Conservation (phyloP, 2,888 invertebrate genomes). For the Acronicta leporina region DNA sequence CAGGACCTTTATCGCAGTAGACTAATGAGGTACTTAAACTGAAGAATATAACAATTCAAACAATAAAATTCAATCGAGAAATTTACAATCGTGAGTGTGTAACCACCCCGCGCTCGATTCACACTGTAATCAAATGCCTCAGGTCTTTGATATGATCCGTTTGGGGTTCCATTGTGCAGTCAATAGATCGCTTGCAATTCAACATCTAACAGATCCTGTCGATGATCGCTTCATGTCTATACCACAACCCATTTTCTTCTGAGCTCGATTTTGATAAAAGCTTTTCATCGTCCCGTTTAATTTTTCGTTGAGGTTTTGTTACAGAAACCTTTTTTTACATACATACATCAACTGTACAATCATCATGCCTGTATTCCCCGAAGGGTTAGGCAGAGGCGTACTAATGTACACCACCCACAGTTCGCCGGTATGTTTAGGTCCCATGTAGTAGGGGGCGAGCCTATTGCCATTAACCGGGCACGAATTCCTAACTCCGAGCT, state of each 20-base stretch:
- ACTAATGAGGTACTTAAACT: no score
- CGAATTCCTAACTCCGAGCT: no score
- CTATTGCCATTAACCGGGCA: no score
- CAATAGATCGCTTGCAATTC: constrained; percentile 48
- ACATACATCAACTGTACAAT: no score
- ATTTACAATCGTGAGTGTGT: constrained; percentile 28
- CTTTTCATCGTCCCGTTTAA: constrained; percentile 7
- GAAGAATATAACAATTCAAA: background rate
- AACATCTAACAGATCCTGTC: constrained; percentile 24
- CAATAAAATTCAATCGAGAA: background rate
- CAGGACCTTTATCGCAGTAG: no score
- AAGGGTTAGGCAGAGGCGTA: no score
- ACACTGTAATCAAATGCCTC: constrained; percentile 50
- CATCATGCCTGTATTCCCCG: no score
- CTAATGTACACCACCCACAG: no score
- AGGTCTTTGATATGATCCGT: constrained; percentile 51
- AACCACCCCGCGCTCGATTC: constrained; percentile 11
- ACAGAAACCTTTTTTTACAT: no score
- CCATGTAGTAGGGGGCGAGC: no score
- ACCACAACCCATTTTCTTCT: constrained; percentile 10
- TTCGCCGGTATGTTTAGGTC: no score
- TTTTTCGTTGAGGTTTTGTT: background rate
- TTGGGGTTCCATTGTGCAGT: constrained; percentile 43
- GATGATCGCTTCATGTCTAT: constrained; percentile 36
- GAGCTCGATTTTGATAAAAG: background rate